Base-by-base conservation (phyloP, 2,113 vertebrate species). In the Xyrauchen texanus region DNA sequence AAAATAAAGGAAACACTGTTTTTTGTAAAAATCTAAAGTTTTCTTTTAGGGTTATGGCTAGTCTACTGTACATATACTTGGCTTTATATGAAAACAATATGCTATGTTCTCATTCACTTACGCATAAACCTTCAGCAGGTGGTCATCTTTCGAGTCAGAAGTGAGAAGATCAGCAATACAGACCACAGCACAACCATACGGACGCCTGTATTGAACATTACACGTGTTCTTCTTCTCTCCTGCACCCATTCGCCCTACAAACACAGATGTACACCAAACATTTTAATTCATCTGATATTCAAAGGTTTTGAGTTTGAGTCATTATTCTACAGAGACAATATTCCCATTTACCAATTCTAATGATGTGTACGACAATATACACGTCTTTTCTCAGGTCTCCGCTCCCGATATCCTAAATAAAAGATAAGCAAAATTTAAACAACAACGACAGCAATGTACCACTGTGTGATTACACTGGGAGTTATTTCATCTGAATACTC, bases 51-150 rank as follows among this genome's bases (percentile, higher is more conserved):
- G 21, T 34, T 34, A 34, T 34, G 21, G 21, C 3, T 34, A 34
- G 21, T 34, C 21, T 34, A 34, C 21, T 1, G 21, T 34, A 34
- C 1, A 3, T 34, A 34, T 34, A 34, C 21, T 34, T 34, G 21
- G 21, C 21, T 34, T 34, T 34, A 34, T 34, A 34, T 34, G 21
- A 34, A 34, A 34, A 34, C 21, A 34, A 34, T 34, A 34, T 34
- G 21, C 21, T 1, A 34, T 34, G 49, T 55, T 34, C 21, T 34
- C 21, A 34, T 9, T 10, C 69, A 93, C 97, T 97, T 93, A 98
- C 97, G 96, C 95, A 85, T 98, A 99, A 70, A 99, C 96, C 91
- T 99, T 99, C 68, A 99, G 92, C 88, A 97, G 85, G 44, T 98
- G 96, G 91, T 98, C 98, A 69, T 98, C 97, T 87, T 99, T 99